Evolutionary conservation across 2,888 invertebrate species (phyloP), one percentile per base, ranked within the genome.

Genomic region (Mermis nigrescens): DNA sequence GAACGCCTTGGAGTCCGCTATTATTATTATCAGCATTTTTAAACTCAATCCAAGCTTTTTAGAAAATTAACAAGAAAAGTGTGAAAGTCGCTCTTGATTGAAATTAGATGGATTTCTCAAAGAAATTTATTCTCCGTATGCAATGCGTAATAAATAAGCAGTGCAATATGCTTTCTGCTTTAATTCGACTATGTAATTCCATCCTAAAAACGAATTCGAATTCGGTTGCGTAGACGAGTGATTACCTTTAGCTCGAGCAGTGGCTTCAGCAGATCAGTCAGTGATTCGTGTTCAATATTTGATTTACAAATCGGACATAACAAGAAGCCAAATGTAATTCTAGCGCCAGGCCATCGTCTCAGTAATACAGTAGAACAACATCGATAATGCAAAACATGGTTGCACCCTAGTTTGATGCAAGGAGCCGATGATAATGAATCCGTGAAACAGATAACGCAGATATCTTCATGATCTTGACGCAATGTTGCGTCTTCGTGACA

Each of bases 361-460:
- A 81, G 80, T 57, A 94, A 77, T 1, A 89, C 86, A 62, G 83
- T 82, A 70, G 82, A 82, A 70, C 86, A 84, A 76, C 95, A 95
- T 69, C 90, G 88, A 59, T 83, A 80, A 71, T 95, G 95, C 75
- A 95, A 95, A 19, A 94, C 87, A 72, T 95, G 95, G 0, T 91
- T 91, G 74, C 95, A 95, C 65, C 82, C 81, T 58, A 94, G 76
- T 78, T 86, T 86, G 70, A 94, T 82, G 1, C 92, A 86, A 12
- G 95, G 95, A 0, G 94, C 92, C 64, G 87, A 90, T 31, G 90
- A 86, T 48, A 95, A 77, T 0, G 94, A 90, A 73, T 95, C 95
- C 0, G 91, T 90, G 76, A 95, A 95, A 74, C 95, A 95, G 67
- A 95, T 89, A 88, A 95, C 94, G 76, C 95, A 95, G 89, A 95